Evolutionary conservation across 1,140 invertebrate species (phyloP), one percentile per base, ranked within the genome.

Genomic region (Muscidifurax raptorellus): DNA sequence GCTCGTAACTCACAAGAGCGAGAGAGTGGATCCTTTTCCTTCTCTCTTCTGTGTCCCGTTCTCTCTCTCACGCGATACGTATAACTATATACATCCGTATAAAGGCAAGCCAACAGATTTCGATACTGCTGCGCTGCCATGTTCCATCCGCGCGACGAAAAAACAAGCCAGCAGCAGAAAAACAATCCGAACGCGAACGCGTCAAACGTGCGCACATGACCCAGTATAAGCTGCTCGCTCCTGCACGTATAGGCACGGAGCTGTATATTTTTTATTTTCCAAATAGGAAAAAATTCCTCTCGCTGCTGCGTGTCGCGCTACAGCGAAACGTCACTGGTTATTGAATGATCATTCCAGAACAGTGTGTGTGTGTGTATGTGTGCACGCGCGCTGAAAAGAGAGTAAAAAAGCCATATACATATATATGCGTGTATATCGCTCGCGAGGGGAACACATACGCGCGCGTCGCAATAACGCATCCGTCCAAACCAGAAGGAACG

Each of bases 401-500:
- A 44, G 25, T 47, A 47, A 40, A 64, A 80, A 28, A 40, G 18
- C 78, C 2, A 15, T n/a, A 10, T 9, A n/a, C n/a, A 22, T 44
- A 75, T 32, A 75, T 75, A n/a, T 4, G 18, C 1, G n/a, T 40
- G 7, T 22, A 40, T 7, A 74, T 44, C 7, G 74, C 28, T 44
- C 25, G 76, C 0, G 36, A 28, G 76, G 25, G n/a, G 13, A 64
- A 22, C 4, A 40, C 6, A 22, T n/a, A 40, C 28, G 10, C 27
- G 22, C 36, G 76, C n/a, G 28, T 12, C n/a, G 32, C 44, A 82
- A 64, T 82, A 81, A 59, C 69, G 25, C 28, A 74, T 74, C 69
- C 80, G 72, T 75, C 80, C n/a, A 76, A 82, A 82, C 28, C 72
- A 82, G 52, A 82, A 82, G 52, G 47, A 75, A 82, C 40, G 74